These are phyloP conservation scores for Entosphenus tridentatus DNA, from an alignment of 2,113 vertebrate genomes.

Conservation along the genomic window DNA sequence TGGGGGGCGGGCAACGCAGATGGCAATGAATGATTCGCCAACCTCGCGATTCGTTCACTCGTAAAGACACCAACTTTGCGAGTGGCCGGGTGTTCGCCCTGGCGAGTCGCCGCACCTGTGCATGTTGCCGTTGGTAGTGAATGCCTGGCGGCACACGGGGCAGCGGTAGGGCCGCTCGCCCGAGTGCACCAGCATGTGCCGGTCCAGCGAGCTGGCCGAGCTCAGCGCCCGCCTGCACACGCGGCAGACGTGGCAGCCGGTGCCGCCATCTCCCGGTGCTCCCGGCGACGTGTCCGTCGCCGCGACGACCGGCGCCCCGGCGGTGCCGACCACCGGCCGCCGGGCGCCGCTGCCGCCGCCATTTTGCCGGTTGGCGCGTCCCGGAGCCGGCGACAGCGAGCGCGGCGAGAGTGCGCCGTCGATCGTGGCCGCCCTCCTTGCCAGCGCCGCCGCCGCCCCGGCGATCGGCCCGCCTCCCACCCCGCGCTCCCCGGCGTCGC, in stretches of 20 bases:
- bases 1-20: no score
- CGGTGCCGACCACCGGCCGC: neutral
- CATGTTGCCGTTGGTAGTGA: conserved; percentile 99
- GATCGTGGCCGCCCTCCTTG: neutral
- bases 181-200: conserved; percentile 97
- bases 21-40: no score
- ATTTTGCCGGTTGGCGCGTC: neutral
- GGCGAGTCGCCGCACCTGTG: conserved; percentile 43
- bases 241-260: conserved; percentile 78
- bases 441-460: neutral
- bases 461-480: no score
- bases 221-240: conserved; percentile 91
- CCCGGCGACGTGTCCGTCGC: neutral
- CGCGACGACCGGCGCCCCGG: neutral
- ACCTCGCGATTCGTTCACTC: no score
- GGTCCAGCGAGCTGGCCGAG: conserved; percentile 82
- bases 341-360: neutral
- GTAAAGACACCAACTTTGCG: neutral
- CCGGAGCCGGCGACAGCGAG: neutral
- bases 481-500: no score
- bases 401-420: neutral
- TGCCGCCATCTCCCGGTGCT: neutral
- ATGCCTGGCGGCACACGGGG: conserved; percentile 66
- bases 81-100: neutral
- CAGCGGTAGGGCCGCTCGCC: conserved; percentile 91